phyloP scores from a whole-genome alignment of 2,888 invertebrate species.

The Drosophila kanekoi region DNA sequence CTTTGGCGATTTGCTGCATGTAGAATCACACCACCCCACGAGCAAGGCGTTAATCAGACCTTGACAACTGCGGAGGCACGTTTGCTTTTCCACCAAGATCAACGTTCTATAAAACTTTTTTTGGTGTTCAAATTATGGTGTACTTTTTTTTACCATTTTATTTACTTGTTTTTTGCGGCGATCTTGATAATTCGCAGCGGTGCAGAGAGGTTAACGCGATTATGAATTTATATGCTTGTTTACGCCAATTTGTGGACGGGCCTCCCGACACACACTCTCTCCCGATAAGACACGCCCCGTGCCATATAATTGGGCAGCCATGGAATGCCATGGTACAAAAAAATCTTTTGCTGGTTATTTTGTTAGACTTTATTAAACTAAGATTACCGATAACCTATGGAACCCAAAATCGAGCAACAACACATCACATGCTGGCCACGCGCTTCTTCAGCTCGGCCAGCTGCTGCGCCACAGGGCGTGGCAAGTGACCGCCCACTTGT shows the following conservation, averaged over 20 bases:
- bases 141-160: constrained; percentile 47
- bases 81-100: constrained; percentile 31
- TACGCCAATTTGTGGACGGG: constrained; percentile 63
- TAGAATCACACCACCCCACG: constrained; percentile 41
- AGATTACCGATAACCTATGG: constrained; percentile 69
- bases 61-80: constrained; percentile 57
- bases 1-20: constrained; percentile 17
- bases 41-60: constrained; percentile 64
- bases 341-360: constrained; percentile 83
- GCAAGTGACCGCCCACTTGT: constrained; percentile 95
- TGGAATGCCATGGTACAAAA: constrained; percentile 5
- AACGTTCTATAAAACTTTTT: constrained; percentile 16
- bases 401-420: constrained; percentile 36
- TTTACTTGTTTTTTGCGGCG: constrained; percentile 65
- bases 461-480: constrained; percentile 82
- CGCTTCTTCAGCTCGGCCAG: constrained; percentile 44
- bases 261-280: constrained; percentile 45
- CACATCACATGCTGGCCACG: constrained; percentile 86
- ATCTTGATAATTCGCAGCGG: constrained; percentile 55
- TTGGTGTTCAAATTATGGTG: constrained; percentile 8
- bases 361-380: constrained; percentile 83
- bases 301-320: neutral
- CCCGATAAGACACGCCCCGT: constrained; percentile 62
- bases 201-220: constrained; percentile 66
- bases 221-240: constrained; percentile 72